These are phyloP conservation scores for Asteroscopus sphinx DNA, from an alignment of 2,888 invertebrate species.

Conservation along the genomic window DNA sequence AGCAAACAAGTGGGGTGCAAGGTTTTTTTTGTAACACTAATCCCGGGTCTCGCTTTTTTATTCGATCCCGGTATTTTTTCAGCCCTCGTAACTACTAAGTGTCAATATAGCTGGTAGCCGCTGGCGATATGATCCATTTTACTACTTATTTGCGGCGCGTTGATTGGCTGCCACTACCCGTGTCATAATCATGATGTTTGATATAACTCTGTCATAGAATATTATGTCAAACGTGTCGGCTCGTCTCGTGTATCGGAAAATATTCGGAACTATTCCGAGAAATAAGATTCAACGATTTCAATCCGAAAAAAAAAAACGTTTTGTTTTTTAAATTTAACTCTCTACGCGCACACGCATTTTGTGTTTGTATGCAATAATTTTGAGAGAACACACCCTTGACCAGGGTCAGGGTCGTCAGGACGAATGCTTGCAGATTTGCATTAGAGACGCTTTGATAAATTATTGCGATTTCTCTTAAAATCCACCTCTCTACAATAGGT, in stretches of 20 bases:
- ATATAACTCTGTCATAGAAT: constrained; percentile 7
- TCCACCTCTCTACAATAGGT: too few species aligned
- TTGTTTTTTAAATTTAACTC: too few species aligned
- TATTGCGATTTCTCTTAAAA: too few species aligned
- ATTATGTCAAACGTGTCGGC: background rate
- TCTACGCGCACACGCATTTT: too few species aligned
- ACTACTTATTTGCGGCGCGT: constrained; percentile 51
- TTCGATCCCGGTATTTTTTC: constrained; percentile 2
- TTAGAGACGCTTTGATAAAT: too few species aligned
- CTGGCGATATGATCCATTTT: constrained; percentile 50
- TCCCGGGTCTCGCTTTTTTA: background rate
- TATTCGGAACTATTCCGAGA: too few species aligned
- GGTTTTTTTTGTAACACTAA: background rate
- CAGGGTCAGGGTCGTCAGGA: too few species aligned
- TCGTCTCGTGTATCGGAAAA: background rate
- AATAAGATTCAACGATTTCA: too few species aligned
- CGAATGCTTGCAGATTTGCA: too few species aligned
- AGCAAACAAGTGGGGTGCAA: background rate
- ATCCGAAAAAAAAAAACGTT: too few species aligned
- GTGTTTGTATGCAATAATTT: too few species aligned
- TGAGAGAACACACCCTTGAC: too few species aligned
- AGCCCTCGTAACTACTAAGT: constrained; percentile 35
- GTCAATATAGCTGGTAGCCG: constrained; percentile 36
- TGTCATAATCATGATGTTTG: constrained; percentile 40
- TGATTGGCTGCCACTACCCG: constrained; percentile 39